These are phyloP conservation scores for Ganaspis brasiliensis DNA, from an alignment of 2,888 invertebrate genomes.

Conservation along the genomic window DNA sequence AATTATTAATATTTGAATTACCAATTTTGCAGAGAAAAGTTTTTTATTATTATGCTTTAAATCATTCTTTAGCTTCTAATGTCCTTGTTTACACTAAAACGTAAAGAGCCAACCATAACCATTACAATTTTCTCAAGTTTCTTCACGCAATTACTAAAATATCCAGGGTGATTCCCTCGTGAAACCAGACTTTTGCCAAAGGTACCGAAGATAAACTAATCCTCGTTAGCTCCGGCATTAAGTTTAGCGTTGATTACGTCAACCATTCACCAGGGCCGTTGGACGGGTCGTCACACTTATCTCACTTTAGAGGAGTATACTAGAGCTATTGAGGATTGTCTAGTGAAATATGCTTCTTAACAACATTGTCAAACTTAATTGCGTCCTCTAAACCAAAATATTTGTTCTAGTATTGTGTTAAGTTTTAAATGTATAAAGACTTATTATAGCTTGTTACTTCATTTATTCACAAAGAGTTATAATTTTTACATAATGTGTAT, in stretches of 20 bases:
- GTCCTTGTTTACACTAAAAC: too few species aligned
- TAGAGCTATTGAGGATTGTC: not conserved
- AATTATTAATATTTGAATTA: too few species aligned
- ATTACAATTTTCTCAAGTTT: constrained; percentile 63
- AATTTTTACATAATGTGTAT: too few species aligned
- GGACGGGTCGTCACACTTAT: constrained; percentile 80
- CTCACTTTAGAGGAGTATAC: constrained; percentile 63
- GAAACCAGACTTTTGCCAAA: constrained; percentile 49
- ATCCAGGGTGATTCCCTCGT: constrained; percentile 11
- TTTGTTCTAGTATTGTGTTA: not conserved
- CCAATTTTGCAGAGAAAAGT: too few species aligned
- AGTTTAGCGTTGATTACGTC: constrained; percentile 80
- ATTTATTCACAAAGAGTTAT: too few species aligned
- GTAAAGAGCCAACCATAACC: constrained; percentile 15
- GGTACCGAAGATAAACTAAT: constrained; percentile 79
- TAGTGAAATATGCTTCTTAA: constrained; percentile 17
- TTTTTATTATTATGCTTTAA: not conserved
- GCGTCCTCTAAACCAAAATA: not conserved
- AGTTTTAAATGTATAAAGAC: too few species aligned
- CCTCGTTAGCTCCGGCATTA: constrained; percentile 79
- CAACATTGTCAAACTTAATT: constrained; percentile 7
- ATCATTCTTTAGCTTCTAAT: too few species aligned
- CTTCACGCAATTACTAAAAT: constrained; percentile 67
- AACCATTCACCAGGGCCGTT: constrained; percentile 77
- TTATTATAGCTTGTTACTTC: too few species aligned